These are phyloP conservation scores for Liopterus haemorrhoidalis DNA, from an alignment of 2,888 invertebrate species.

Conservation along the genomic window DNA sequence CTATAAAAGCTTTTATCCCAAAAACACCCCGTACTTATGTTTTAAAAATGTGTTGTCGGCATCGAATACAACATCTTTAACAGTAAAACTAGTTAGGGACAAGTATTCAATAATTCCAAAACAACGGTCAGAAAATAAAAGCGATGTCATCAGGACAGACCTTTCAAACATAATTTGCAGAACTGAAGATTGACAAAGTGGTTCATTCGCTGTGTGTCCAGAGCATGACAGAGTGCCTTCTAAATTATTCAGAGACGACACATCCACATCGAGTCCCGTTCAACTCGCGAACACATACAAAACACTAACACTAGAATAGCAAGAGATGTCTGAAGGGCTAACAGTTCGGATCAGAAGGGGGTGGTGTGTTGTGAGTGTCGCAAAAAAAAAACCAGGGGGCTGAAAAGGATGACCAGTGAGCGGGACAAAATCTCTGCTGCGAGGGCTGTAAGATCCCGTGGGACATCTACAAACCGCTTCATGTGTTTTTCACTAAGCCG, in stretches of 20 bases:
- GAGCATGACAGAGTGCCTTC: conserved; percentile 37
- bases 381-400: neutral
- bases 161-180: conserved; percentile 23
- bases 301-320: conserved; percentile 7
- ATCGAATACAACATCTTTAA: too few relatives aligned
- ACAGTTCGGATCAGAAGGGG: neutral
- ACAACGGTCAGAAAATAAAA: too few relatives aligned
- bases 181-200: conserved; percentile 28
- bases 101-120: too few relatives aligned
- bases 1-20: too few relatives aligned
- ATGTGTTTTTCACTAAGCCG: conserved; percentile 16
- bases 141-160: conserved; percentile 21
- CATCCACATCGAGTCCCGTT: conserved; percentile 27
- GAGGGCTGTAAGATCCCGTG: neutral
- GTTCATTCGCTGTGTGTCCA: conserved; percentile 33
- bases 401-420: conserved; percentile 5
- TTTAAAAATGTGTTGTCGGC: too few relatives aligned
- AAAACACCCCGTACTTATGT: too few relatives aligned
- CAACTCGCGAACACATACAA: conserved; percentile 4
- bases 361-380: neutral
- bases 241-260: conserved; percentile 35
- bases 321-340: conserved; percentile 2
- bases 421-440: conserved; percentile 7
- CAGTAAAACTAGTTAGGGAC: too few relatives aligned
- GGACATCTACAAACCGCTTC: conserved; percentile 9